Conservation (phyloP, 2,888 invertebrate genomes). For the Synanthedon vespiformis region DNA sequence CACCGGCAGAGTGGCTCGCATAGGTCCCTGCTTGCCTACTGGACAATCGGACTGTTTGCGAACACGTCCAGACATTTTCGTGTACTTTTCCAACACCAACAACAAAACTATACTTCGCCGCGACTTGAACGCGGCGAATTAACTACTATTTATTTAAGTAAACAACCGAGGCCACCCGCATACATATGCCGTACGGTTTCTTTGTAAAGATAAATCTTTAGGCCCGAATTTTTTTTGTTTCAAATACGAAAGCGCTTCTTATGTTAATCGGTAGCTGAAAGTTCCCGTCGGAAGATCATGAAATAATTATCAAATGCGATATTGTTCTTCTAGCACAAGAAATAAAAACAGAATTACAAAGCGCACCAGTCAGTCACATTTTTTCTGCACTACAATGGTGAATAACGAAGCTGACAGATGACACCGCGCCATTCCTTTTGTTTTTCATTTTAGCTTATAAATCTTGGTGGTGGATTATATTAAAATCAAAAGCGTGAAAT, state of each 20-base stretch:
- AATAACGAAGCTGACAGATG: constrained; percentile 63
- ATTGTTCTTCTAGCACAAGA: constrained; percentile 42
- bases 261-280: constrained; percentile 21
- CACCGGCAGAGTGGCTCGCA: constrained; percentile 82
- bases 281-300: constrained; percentile 24
- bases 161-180: constrained; percentile 39
- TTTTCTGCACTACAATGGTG: constrained; percentile 60
- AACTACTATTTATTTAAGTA: constrained; percentile 27
- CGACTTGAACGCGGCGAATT: constrained; percentile 21
- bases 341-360: constrained; percentile 53
- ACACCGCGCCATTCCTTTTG: constrained; percentile 63
- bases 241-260: constrained; percentile 18
- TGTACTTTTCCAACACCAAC: constrained; percentile 11
- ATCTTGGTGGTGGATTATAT: constrained; percentile 3
- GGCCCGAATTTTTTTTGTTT: constrained; percentile 23
- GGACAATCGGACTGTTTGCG: constrained; percentile 78
- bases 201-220: constrained; percentile 52
- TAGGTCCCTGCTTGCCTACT: constrained; percentile 72
- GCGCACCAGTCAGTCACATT: constrained; percentile 66
- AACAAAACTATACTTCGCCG: constrained; percentile 23
- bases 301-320: constrained; percentile 32
- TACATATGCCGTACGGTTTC: constrained; percentile 58
- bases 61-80: constrained; percentile 70
- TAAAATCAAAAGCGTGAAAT: constrained; percentile 11
- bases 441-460: constrained; percentile 7